A percentile compares a stretch with the other conserved stretches of the same genome.
These are phyloP conservation scores for Drosophila meridionalis DNA, from an alignment of 2,888 invertebrate species.

Conservation along the genomic window DNA sequence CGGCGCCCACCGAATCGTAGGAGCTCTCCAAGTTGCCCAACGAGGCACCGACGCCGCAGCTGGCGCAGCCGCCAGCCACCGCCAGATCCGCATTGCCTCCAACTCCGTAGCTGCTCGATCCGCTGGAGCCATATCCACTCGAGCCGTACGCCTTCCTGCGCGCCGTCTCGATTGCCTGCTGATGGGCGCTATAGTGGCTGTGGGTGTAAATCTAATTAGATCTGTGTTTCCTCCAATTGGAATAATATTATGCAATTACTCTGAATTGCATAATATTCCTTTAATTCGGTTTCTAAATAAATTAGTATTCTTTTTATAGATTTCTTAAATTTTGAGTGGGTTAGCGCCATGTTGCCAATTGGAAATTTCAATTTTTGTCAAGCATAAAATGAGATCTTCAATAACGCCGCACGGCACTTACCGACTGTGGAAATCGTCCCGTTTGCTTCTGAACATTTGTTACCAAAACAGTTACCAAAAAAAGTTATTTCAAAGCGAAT, in stretches of 20 bases:
- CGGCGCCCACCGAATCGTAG: slow-evolving; percentile 70
- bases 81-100: slow-evolving; percentile 36
- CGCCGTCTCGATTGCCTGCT: slow-evolving; percentile 82
- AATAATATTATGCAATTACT: neutral
- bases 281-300: slow-evolving; percentile 2
- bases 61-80: neutral
- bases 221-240: rapidly evolving
- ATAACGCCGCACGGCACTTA: slow-evolving; percentile 79
- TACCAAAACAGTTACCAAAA: neutral
- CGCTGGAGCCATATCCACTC: slow-evolving; percentile 32
- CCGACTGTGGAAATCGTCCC: slow-evolving; percentile 72
- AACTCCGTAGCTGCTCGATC: slow-evolving; percentile 38
- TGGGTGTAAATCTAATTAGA: neutral
- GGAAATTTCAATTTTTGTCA: slow-evolving; percentile 59
- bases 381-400: slow-evolving; percentile 65
- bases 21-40: slow-evolving; percentile 64
- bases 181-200: slow-evolving; percentile 83
- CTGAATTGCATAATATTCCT: neutral
- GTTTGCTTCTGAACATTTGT: slow-evolving; percentile 40
- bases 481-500: slow-evolving; percentile 26
- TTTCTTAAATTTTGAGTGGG: slow-evolving; percentile 20
- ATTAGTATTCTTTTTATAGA: neutral
- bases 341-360: slow-evolving; percentile 78
- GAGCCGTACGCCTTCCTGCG: slow-evolving; percentile 61
- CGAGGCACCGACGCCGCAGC: slow-evolving; percentile 14